Evolutionary conservation across 2,113 vertebrate genomes (phyloP).

Genomic region (Amazona guildingii): DNA sequence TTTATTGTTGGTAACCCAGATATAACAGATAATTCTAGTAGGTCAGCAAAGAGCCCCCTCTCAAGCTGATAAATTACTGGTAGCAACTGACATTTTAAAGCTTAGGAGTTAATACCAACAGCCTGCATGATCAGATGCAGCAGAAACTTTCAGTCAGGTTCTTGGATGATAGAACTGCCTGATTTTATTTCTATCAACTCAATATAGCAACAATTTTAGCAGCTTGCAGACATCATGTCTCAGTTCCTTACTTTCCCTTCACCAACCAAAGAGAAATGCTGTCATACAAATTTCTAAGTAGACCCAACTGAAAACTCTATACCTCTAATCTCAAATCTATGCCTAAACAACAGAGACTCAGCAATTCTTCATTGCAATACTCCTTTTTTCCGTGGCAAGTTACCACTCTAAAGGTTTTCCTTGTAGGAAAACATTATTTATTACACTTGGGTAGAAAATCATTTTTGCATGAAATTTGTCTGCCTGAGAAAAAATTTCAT

Average conservation of each 20-base stretch:
- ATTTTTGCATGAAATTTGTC: neutral
- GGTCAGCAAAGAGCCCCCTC: neutral
- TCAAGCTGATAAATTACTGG: neutral
- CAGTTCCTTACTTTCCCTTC: neutral
- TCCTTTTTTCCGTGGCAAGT: neutral
- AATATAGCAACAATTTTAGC: neutral
- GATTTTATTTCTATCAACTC: neutral
- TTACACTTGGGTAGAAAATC: neutral
- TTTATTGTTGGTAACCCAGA: neutral
- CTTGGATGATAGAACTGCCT: neutral
- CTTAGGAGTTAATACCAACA: accelerated
- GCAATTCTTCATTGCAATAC: neutral
- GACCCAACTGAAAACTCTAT: neutral
- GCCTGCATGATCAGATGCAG: neutral
- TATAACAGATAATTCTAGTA: neutral
- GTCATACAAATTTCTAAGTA: neutral
- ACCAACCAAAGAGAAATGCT: neutral
- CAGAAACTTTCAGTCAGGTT: neutral
- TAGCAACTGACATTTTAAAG: neutral
- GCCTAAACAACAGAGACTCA: accelerated
- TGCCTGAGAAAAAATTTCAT: neutral
- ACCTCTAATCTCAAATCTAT: neutral
- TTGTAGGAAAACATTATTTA: neutral
- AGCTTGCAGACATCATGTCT: neutral
- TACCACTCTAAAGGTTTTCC: neutral